Percentiles rank a stretch among this genome's conserved stretches.
These are phyloP conservation scores for Tenthredo notha DNA, from an alignment of 2,888 invertebrate genomes.

Conservation along the genomic window DNA sequence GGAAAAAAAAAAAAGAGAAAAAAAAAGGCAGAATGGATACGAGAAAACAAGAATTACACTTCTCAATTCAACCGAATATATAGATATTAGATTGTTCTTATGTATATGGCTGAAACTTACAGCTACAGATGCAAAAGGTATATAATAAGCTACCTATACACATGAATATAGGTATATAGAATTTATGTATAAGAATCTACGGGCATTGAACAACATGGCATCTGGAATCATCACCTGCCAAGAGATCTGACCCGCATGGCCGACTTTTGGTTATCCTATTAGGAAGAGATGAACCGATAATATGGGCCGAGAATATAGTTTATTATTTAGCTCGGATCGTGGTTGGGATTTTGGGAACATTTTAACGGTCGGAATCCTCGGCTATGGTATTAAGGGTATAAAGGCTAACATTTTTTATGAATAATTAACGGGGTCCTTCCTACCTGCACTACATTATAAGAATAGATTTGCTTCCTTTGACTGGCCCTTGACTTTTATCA, in stretches of 20 bases:
- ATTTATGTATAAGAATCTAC: conserved; percentile 23
- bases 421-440: background rate
- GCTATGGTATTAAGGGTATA: background rate
- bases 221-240: conserved; percentile 71
- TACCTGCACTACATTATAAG: background rate
- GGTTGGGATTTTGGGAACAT: conserved; percentile 27
- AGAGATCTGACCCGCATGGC: conserved; percentile 69
- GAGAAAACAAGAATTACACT: background rate
- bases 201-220: conserved; percentile 57
- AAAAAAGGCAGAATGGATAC: background rate
- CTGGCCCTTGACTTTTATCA: no score
- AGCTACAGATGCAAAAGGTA: background rate
- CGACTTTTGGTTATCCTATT: conserved; percentile 76
- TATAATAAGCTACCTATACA: background rate
- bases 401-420: background rate
- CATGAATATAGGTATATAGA: conserved; percentile 3
- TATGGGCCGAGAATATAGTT: conserved; percentile 6
- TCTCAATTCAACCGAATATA: background rate
- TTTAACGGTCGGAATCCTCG: conserved; percentile 26
- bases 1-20: background rate
- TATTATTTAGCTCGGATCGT: conserved; percentile 37
- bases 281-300: conserved; percentile 57
- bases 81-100: background rate
- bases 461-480: no score
- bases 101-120: background rate